Evolutionary conservation across 30 jellyfish, hydroid and myxozoan genomes (phyloP).

Genomic region (Aurelia sp.): DNA sequence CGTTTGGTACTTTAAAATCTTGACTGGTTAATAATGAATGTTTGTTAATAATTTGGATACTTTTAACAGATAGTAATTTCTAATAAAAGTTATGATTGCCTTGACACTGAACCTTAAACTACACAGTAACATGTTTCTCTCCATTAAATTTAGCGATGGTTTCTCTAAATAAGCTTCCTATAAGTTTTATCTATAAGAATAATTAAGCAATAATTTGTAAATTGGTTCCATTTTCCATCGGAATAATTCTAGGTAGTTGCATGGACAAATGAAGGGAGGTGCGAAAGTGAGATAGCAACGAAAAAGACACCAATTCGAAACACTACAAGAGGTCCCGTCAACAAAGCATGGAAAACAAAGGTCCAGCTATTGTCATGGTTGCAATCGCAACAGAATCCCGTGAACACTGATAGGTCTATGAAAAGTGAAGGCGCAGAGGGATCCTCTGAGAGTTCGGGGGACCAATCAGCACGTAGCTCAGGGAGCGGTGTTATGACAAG

Average conservation of each 20-base stretch:
- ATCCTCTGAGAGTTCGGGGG: conserved; percentile 1
- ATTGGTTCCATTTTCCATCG: background rate
- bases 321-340: conserved; percentile 10
- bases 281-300: conserved; percentile 80
- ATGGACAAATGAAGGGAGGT: conserved; percentile 93
- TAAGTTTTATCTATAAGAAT: no score
- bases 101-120: no score
- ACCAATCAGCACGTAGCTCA: conserved; percentile 4
- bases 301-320: conserved; percentile 55
- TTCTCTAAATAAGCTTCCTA: no score
- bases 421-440: background rate
- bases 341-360: conserved; percentile 81
- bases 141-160: no score
- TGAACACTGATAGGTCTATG: background rate
- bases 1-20: no score
- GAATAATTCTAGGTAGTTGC: conserved; percentile 76
- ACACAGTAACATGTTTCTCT: no score
- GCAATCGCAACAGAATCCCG: background rate
- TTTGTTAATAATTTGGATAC: no score
- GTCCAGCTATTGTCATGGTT: conserved; percentile 80
- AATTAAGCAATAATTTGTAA: no score
- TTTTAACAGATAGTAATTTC: background rate
- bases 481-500: no score
- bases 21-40: no score
- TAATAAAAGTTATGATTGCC: background rate